Conservation (phyloP, 2,797 vertebrate genomes). For the Triplophysa yarkandensis region DNA sequence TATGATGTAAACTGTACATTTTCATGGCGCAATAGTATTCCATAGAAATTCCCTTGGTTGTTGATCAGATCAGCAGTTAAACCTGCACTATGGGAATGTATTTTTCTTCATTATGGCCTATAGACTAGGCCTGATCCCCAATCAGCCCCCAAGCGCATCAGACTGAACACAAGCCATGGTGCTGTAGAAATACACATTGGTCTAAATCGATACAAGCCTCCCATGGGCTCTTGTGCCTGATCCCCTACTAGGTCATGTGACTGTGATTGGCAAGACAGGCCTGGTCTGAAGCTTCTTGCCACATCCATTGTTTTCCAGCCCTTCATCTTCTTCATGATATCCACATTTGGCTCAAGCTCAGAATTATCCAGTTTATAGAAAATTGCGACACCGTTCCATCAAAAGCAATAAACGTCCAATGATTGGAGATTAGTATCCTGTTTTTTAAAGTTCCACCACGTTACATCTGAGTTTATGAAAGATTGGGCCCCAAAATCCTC, state of each 20-base stretch:
- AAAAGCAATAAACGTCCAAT: constrained; percentile 16
- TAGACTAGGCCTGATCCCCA: constrained; percentile 39
- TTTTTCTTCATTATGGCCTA: constrained; percentile 39
- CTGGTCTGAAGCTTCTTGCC: constrained; percentile 28
- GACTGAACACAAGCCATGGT: constrained; percentile 35
- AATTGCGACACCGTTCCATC: constrained; percentile 12
- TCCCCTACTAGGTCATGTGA: constrained; percentile 47
- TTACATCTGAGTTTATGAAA: constrained; percentile 26
- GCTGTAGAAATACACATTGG: constrained; percentile 46
- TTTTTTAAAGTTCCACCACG: constrained; percentile 23
- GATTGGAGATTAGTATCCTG: constrained; percentile 45
- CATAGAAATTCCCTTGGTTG: constrained; percentile 9
- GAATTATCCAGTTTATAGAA: constrained; percentile 15
- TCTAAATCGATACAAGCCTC: constrained; percentile 56
- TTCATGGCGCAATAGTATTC: constrained; percentile 21
- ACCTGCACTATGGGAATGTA: constrained; percentile 33
- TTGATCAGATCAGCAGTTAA: constrained; percentile 22
- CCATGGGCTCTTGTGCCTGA: constrained; percentile 50
- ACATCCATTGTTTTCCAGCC: constrained; percentile 49
- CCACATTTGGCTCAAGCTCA: constrained; percentile 16
- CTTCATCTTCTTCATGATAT: constrained; percentile 21
- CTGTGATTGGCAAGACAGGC: constrained; percentile 50
- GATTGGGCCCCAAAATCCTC: constrained; percentile 17
- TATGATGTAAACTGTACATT: constrained; percentile 20
- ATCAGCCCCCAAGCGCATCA: constrained; percentile 28